Evolutionary conservation across 2,888 invertebrate genomes (phyloP).

Genomic region (Cordilura impudica): DNA sequence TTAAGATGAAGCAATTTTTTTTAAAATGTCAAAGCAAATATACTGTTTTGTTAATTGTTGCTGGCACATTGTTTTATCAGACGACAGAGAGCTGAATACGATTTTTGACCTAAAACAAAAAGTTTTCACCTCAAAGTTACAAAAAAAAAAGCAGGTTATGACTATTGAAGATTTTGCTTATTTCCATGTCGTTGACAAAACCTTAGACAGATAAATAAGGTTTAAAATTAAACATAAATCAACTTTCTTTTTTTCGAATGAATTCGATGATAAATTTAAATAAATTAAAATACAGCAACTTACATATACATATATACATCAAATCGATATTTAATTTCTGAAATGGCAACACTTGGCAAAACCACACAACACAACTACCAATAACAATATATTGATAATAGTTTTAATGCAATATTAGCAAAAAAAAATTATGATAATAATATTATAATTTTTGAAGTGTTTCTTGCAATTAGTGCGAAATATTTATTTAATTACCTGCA

Average conservation of each 20-base stretch:
- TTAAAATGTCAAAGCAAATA: too few relatives aligned
- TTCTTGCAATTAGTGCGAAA: too few relatives aligned
- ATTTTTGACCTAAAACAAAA: too few relatives aligned
- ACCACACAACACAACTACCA: not conserved
- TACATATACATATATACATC: not conserved
- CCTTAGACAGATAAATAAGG: too few relatives aligned
- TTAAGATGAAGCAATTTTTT: too few relatives aligned
- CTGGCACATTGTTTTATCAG: too few relatives aligned
- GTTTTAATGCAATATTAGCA: not conserved
- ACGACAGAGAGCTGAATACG: too few relatives aligned
- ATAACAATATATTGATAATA: not conserved
- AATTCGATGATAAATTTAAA: not conserved
- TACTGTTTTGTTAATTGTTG: too few relatives aligned
- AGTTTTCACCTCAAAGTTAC: too few relatives aligned
- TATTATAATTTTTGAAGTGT: not conserved
- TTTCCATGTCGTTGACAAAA: too few relatives aligned
- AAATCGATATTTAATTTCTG: not conserved
- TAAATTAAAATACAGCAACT: not conserved
- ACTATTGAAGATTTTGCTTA: too few relatives aligned
- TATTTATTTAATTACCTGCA: constrained; percentile 55
- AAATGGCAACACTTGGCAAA: not conserved
- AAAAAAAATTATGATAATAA: not conserved
- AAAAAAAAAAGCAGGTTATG: too few relatives aligned
- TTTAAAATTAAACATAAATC: not conserved
- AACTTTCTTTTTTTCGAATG: not conserved